phyloP scores from a whole-genome alignment of 2,797 vertebrate species.

The Acestrorhynchus altus region DNA sequence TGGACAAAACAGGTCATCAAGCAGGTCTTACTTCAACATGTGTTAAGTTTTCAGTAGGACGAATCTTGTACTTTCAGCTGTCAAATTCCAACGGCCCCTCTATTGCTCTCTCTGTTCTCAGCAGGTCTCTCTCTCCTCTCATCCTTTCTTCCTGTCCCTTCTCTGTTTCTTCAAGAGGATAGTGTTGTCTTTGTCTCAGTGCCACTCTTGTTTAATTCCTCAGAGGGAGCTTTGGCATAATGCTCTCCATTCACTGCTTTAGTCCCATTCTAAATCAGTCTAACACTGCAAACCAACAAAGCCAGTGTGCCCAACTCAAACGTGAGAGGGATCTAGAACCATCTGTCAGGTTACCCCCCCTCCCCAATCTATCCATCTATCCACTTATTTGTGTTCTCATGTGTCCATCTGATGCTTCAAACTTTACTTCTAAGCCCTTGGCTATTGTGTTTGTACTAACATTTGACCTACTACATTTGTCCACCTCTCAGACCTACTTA shows the following conservation, averaged over 20 bases:
- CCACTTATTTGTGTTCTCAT: neutral
- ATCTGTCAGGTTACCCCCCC: conserved; percentile 41
- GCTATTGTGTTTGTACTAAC: no score
- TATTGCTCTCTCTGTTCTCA: conserved; percentile 48
- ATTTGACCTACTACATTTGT: no score
- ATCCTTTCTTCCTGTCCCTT: conserved; percentile 35
- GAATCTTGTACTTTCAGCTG: conserved; percentile 45
- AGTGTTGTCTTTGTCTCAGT: conserved; percentile 68
- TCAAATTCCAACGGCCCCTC: conserved; percentile 46
- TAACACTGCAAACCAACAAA: conserved; percentile 49
- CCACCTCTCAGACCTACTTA: neutral
- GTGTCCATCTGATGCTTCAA: neutral
- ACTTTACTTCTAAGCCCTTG: neutral
- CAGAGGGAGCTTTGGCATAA: conserved; percentile 60
- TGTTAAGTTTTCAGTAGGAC: conserved; percentile 20
- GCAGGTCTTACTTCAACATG: conserved; percentile 31
- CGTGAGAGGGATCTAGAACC: conserved; percentile 49
- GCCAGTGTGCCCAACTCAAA: conserved; percentile 27
- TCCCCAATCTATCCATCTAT: conserved; percentile 37
- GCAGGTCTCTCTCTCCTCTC: conserved; percentile 43
- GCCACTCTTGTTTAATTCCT: conserved; percentile 64
- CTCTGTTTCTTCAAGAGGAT: conserved; percentile 56
- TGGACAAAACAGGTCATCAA: conserved; percentile 18
- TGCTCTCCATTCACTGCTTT: conserved; percentile 56
- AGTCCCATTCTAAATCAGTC: conserved; percentile 59